A percentile compares a stretch with the other conserved stretches of the same genome.
Conservation (phyloP, 2,888 invertebrate species). For the Keiferia lycopersicella region DNA sequence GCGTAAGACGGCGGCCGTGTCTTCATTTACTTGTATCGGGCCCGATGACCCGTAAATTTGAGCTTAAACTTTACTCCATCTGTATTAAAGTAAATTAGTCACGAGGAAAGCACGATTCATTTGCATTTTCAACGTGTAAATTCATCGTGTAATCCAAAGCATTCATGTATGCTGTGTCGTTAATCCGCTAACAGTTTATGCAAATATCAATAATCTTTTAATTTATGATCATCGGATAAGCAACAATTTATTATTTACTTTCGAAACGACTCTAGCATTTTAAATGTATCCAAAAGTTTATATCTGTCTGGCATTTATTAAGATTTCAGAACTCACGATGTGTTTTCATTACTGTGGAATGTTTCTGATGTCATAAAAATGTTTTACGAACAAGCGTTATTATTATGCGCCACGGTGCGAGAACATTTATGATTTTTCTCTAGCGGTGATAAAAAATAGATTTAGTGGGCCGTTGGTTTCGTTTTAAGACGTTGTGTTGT, state of each 20-base stretch:
- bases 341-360: slow-evolving; percentile 57
- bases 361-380: slow-evolving; percentile 63
- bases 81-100: slow-evolving; percentile 25
- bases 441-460: slow-evolving; percentile 41
- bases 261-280: slow-evolving; percentile 17
- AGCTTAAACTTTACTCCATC: slow-evolving; percentile 48
- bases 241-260: slow-evolving; percentile 25
- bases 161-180: slow-evolving; percentile 24
- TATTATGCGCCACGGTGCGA: slow-evolving; percentile 58
- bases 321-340: slow-evolving; percentile 49
- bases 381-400: slow-evolving; percentile 66
- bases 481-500: slow-evolving; percentile 31
- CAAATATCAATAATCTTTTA: slow-evolving; percentile 33
- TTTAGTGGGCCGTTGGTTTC: slow-evolving; percentile 25
- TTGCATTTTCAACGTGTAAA: slow-evolving; percentile 16
- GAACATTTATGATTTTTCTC: slow-evolving; percentile 64
- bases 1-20: slow-evolving; percentile 73
- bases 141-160: slow-evolving; percentile 6
- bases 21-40: slow-evolving; percentile 60
- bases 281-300: slow-evolving; percentile 16
- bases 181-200: slow-evolving; percentile 34
- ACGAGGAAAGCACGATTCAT: slow-evolving; percentile 16
- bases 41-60: slow-evolving; percentile 58
- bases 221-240: slow-evolving; percentile 21
- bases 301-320: slow-evolving; percentile 39